These are phyloP conservation scores for Pseudorasbora parva DNA, from an alignment of 2,113 vertebrate genomes.

Conservation along the genomic window DNA sequence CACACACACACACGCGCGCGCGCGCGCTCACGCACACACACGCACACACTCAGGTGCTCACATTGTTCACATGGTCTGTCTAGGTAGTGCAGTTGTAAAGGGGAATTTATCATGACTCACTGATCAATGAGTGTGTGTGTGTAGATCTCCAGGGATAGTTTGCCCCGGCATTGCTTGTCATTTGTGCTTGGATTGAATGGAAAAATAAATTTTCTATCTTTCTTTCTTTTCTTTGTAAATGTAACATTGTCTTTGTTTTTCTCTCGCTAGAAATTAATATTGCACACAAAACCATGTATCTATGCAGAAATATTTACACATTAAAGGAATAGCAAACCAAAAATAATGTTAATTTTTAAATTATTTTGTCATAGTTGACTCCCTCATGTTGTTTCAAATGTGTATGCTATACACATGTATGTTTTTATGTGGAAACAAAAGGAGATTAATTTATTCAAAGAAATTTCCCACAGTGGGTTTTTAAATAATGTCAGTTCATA, in stretches of 20 bases:
- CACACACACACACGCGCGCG: slow-evolving; percentile 26
- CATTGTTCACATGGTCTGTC: slow-evolving; percentile 31
- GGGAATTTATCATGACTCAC: slow-evolving; percentile 49
- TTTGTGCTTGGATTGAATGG: slow-evolving; percentile 34
- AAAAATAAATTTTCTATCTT: slow-evolving; percentile 12
- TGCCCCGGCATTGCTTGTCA: slow-evolving; percentile 31
- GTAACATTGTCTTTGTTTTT: slow-evolving; percentile 24
- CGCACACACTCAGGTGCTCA: slow-evolving; percentile 43
- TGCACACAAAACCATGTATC: slow-evolving; percentile 27
- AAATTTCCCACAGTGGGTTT: no score
- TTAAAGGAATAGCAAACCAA: slow-evolving; percentile 30
- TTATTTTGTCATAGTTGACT: slow-evolving; percentile 15
- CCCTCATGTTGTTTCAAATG: not conserved
- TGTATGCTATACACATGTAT: not conserved
- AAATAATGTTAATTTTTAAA: not conserved
- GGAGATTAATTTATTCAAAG: no score
- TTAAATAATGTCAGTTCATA: no score
- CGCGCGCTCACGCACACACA: slow-evolving; percentile 25
- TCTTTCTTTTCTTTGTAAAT: slow-evolving; percentile 20
- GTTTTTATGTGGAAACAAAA: not conserved
- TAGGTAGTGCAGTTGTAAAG: slow-evolving; percentile 51
- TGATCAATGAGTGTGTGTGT: slow-evolving; percentile 43
- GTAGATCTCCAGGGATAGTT: slow-evolving; percentile 32
- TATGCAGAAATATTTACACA: slow-evolving; percentile 44
- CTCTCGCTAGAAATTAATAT: not conserved